Evolutionary conservation across 2,888 invertebrate species (phyloP), one percentile per base, ranked within the genome.

Genomic region (Schizaphis graminum): DNA sequence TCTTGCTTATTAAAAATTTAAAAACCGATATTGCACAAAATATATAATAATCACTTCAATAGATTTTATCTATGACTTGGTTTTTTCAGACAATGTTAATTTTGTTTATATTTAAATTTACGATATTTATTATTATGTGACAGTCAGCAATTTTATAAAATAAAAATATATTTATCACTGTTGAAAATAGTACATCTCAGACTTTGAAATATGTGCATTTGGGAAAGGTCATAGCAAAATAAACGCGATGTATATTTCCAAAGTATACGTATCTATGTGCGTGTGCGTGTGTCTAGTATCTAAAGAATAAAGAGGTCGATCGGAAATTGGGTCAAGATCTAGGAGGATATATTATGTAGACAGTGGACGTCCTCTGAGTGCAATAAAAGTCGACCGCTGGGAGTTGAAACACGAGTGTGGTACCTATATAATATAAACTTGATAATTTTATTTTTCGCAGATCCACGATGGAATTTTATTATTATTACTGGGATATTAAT

Each of bases 311-410:
- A 91, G 94, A 94, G 94, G 94, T 24, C 49, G 24, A 49, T 56
- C 11, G 1, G 8, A 86, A 94, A 91, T 91, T 41, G 28, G 94
- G 94, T 94, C 94, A 94, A 94, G 94, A 94, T 91, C 94, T 86
- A 87, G 91, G 49, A 94, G 86, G 94, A 94, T 94, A 49, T 91
- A 87, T 91, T 91, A 87, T 91, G 57, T 91, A 87, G 49, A 67
- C 90, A 94, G 94, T 91, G 41, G 91, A 91, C 85, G 94, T 94
- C 94, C 94, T 94, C 90, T 53, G 85, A 85, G 41, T 44, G 92
- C 67, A 93, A 92, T 93, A 93, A 89, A 91, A 92, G 49, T 67
- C 53, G 88, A 88, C 53, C 24, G 41, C 53, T n/a, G 26, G 41
- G 87, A 88, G 53, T 92, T 87, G 1, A 47, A 92, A 87, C 44